A percentile compares a stretch with the other conserved stretches of the same genome.
phyloP scores from a whole-genome alignment of 23 tunicate genomes.

The Ascidia mentula region DNA sequence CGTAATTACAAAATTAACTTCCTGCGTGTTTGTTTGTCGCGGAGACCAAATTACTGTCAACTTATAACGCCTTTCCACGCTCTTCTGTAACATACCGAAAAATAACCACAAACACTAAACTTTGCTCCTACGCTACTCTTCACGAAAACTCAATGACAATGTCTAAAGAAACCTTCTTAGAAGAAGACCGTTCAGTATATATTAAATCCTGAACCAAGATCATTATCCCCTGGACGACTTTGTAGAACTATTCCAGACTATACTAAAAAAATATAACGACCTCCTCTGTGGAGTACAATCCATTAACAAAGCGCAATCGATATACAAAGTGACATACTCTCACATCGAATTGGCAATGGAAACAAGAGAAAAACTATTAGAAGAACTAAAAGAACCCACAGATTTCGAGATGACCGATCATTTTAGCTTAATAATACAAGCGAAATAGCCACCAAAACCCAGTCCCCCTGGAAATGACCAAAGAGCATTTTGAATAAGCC shows the following conservation, averaged over 20 bases:
- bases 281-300: background rate
- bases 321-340: background rate
- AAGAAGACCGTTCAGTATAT: background rate
- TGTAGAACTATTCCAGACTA: background rate
- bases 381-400: too few species aligned
- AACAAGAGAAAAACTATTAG: too few species aligned
- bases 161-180: background rate
- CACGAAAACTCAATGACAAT: too few species aligned
- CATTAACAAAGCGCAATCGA: background rate
- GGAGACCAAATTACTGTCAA: too few species aligned
- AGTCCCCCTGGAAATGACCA: background rate
- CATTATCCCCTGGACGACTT: background rate
- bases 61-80: too few species aligned
- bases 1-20: too few species aligned
- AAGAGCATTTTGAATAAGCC: background rate
- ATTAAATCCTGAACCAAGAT: background rate
- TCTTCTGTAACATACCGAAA: too few species aligned
- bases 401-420: too few species aligned
- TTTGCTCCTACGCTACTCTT: too few species aligned
- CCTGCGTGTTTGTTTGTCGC: too few species aligned
- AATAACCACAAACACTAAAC: too few species aligned
- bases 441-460: background rate
- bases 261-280: background rate
- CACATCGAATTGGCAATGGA: too few species aligned
- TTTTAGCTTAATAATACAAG: background rate